Evolutionary conservation across 2,888 invertebrate species (phyloP).

Genomic region (Drosophila limbata): DNA sequence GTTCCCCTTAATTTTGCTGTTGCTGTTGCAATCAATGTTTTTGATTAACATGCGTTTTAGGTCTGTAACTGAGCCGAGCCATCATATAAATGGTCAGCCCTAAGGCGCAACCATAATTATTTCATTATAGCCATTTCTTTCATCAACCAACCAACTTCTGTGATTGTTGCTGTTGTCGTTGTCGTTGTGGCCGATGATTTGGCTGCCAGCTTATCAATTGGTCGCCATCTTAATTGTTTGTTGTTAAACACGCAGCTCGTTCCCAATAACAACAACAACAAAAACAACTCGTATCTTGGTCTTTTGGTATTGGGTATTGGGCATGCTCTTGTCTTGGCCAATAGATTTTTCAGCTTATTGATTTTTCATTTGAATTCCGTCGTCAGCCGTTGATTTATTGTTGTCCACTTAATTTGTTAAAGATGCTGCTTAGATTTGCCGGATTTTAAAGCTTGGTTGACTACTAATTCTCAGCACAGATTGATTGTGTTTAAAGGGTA

Average conservation of each 20-base stretch:
- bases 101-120: constrained; percentile 80
- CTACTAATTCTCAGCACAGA: constrained; percentile 48
- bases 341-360: constrained; percentile 77
- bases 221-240: constrained; percentile 83
- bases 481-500: constrained; percentile 23
- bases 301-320: constrained; percentile 13
- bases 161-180: constrained; percentile 35
- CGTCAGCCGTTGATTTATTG: constrained; percentile 75
- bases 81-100: constrained; percentile 65
- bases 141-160: constrained; percentile 72
- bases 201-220: constrained; percentile 75
- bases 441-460: constrained; percentile 47
- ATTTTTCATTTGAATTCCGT: constrained; percentile 81
- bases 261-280: constrained; percentile 37
- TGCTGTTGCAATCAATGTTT: constrained; percentile 69
- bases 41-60: constrained; percentile 75
- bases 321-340: constrained; percentile 31
- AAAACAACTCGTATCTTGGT: not conserved
- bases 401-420: constrained; percentile 78
- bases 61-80: constrained; percentile 42
- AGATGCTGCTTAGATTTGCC: constrained; percentile 73
- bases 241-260: constrained; percentile 80
- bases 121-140: constrained; percentile 82
- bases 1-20: constrained; percentile 25
- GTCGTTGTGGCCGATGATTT: constrained; percentile 69